Evolutionary conservation across 2,888 invertebrate species (phyloP).

Genomic region (Entomobrya proxima): DNA sequence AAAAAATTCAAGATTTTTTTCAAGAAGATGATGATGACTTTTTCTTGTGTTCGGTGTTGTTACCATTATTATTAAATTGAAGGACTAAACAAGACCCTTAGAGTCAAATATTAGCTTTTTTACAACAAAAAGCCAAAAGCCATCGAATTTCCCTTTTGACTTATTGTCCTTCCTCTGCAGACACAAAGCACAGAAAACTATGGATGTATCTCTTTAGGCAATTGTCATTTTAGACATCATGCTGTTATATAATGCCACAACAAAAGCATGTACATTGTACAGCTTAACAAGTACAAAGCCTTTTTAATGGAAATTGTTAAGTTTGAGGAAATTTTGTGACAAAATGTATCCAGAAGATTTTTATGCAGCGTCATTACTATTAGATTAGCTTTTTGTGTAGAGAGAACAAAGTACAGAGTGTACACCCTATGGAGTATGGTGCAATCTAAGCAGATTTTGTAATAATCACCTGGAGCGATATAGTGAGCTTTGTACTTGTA

Average conservation of each 20-base stretch:
- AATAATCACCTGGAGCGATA: constrained; percentile 37
- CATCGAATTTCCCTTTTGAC: constrained; percentile 18
- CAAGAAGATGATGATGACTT: not conserved
- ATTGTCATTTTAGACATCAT: constrained; percentile 31
- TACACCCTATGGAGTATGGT: too few relatives aligned
- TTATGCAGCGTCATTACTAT: too few relatives aligned
- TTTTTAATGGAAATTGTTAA: not conserved
- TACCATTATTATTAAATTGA: not conserved
- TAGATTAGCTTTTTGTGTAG: too few relatives aligned
- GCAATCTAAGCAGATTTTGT: not conserved
- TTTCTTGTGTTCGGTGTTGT: constrained; percentile 6
- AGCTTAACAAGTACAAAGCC: not conserved
- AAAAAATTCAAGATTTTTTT: constrained; percentile 15
- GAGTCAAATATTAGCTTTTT: not conserved
- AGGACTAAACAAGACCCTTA: not conserved
- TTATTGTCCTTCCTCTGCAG: constrained; percentile 9
- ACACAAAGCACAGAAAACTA: constrained; percentile 26
- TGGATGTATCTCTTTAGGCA: constrained; percentile 26
- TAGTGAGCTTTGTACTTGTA: not conserved
- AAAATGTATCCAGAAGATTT: not conserved
- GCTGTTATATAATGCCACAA: constrained; percentile 14
- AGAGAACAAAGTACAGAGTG: not conserved
- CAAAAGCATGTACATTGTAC: not conserved
- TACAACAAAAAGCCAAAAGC: constrained; percentile 20
- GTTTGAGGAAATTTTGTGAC: not conserved